Evolutionary conservation across 1,140 invertebrate genomes (phyloP).

Genomic region (Drosophila funebris): DNA sequence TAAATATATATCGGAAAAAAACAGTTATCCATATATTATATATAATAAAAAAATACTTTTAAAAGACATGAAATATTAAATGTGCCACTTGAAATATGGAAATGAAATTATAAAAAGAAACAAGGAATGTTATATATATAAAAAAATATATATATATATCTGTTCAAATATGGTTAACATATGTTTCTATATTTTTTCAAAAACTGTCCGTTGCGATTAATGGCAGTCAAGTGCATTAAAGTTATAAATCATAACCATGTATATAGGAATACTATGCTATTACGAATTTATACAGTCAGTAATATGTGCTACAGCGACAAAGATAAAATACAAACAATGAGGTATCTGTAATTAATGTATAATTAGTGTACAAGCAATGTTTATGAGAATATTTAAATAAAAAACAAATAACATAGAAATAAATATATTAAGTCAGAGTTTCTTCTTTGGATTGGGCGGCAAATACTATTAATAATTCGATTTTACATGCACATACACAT

Average conservation of each 20-base stretch:
- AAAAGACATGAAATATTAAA: constrained; percentile 11
- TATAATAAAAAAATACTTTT: constrained; percentile 2
- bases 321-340: neutral
- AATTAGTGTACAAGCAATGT: constrained; percentile 21
- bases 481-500: neutral
- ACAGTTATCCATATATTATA: constrained; percentile 30
- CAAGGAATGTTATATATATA: constrained; percentile 8
- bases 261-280: constrained; percentile 31
- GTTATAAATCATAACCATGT: constrained; percentile 19
- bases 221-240: constrained; percentile 23
- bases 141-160: neutral
- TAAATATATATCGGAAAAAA: constrained; percentile 20
- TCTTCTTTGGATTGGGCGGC: neutral
- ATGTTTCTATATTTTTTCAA: constrained; percentile 13
- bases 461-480: neutral
- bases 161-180: constrained; percentile 27
- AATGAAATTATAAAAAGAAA: constrained; percentile 3
- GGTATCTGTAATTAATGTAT: constrained; percentile 15
- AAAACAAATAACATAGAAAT: constrained; percentile 2
- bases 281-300: constrained; percentile 42
- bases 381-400: constrained; percentile 22
- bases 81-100: constrained; percentile 18
- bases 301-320: constrained; percentile 9
- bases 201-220: constrained; percentile 14
- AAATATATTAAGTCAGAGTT: constrained; percentile 3